Base-by-base conservation (phyloP, 2,888 invertebrate species). In the Scotopteryx bipunctaria region DNA sequence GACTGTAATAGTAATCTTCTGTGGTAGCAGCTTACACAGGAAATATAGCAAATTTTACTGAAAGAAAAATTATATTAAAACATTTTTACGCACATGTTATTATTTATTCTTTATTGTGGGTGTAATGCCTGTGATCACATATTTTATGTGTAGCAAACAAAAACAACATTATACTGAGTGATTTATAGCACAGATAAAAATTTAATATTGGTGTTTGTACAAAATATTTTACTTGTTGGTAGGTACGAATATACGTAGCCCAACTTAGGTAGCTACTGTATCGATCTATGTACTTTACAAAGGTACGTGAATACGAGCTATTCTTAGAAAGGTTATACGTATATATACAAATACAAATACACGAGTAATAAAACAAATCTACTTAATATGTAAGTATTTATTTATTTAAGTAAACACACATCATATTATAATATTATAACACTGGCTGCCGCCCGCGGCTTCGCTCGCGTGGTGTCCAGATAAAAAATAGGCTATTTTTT, bases 121-220 rank as follows among this genome's bases (percentile, higher is more conserved):
- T 41, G 44, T 48, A 44, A 48, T 54, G 15, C 35, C 32, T 35
- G 40, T 44, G 40, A 41, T 54, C 54, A 54, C 48, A 53, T 53
- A 48, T 54, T 48, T 54, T 44, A 45, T 44, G 48, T 49, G 48
- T 48, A 29, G 15, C 54, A 69, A 72, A 71, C 71, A 71, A 67
- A 70, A 62, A 55, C 59, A 59, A 41, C 63, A 69, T 68, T 69
- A 71, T 62, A 57, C 55, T 47, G 59, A 59, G 59, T 66, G 71
- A 72, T 65, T 71, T 69, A 71, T 63, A 50, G 63, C 61, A 55
- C 57, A 65, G 69, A 72, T 72, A 72, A 67, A 71, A 69, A 44
- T 51, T 41, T 56, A 48, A 56, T 55, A 46, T 46, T 38, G 35
- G 38, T 58, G 46, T 58, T 49, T 58, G 46, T 52, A 51, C 41